Evolutionary conservation across 2,888 invertebrate species (phyloP), one percentile per base, ranked within the genome.

Genomic region (Eupithecia insigniata): DNA sequence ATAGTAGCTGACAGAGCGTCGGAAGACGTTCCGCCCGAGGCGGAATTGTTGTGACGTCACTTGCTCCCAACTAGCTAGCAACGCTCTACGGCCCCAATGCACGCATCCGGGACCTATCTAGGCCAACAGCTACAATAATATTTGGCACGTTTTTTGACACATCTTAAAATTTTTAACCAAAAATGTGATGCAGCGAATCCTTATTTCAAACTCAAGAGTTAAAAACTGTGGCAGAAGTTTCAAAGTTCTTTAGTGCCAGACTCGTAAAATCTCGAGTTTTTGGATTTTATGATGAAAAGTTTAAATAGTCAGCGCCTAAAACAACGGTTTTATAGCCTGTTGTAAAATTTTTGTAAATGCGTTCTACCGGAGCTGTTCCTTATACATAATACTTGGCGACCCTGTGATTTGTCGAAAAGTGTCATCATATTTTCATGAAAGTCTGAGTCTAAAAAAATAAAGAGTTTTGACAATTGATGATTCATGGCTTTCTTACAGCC

Each of bases 71-170:
- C 78, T 79, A 79, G 77, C 78, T 79, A 79, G 77, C 81, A 79
- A 73, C 81, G 79, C 78, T 79, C 81, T 81, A 80, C 77, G 78
- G 77, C 80, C 79, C 79, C 82, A 82, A 76, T 80, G 80, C 75
- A 85, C 81, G 82, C 83, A 85, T 87, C 87, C 87, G 85, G 83
- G 80, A 80, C 51, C 76, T 83, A 87, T 82, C 81, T 86, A 83
- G 87, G 84, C 74, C 85, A 84, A 79, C 58, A 74, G 64, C 70
- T 66, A 73, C 72, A 55, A 65, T 68, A 39, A 75, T 69, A 73
- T 75, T 75, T 70, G 75, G 72, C 66, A 75, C 60, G 60, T 51
- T 72, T 69, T 77, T 76, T 69, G 66, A 72, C 68, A 68, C 14
- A 26, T 36, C 22, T 64, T 36, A 51, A 66, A 66, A 71, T 68